Base-by-base conservation (phyloP, 2,888 invertebrate genomes). In the Apamea epomidion region DNA sequence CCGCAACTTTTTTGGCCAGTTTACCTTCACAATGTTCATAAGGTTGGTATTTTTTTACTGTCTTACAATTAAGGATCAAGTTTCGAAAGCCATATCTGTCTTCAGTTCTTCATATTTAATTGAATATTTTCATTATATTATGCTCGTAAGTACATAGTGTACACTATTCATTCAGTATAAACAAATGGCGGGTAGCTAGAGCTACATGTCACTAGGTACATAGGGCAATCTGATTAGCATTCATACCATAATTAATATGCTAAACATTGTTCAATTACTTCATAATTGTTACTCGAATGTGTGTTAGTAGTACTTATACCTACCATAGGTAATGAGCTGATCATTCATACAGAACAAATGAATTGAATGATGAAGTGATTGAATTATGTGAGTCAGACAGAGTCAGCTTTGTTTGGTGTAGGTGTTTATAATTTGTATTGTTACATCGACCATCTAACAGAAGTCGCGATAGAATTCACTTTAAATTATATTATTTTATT, bases 171-270 rank as follows among this genome's bases (percentile, higher is more conserved):
- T 58, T 14, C 32, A 21, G 37, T 29, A 48, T 25, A 16, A 48
- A 62, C 29, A 74, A 51, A 48, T 29, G 16, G 18, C 64, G 14
- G 14, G n/a, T 67, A 29, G 18, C 16, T 62, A 8, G 10, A 7
- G 18, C 18, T 60, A 12, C n/a, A 1, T 60, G 60, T 51, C 64
- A 71, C 60, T 32, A 29, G 16, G 12, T 65, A 51, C 64, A 51
- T 21, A 80, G 32, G 3, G 12, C n/a, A 58, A 48, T 68, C 51
- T 74, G 37, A 65, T 85, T 74, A 74, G 18, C 48, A 84, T 80
- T 69, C 73, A 29, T n/a, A 62, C 16, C 69, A 37, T 71, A 74
- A 74, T 83, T 74, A 74, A 74, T 48, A 85, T 81, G 85, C 85
- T 71, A 54, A 81, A 67, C 62, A 29, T n/a, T 60, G 18, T 67